Evolutionary conservation across 2,888 invertebrate genomes (phyloP), one percentile per base, ranked within the genome.

Genomic region (Apantesis nais): DNA sequence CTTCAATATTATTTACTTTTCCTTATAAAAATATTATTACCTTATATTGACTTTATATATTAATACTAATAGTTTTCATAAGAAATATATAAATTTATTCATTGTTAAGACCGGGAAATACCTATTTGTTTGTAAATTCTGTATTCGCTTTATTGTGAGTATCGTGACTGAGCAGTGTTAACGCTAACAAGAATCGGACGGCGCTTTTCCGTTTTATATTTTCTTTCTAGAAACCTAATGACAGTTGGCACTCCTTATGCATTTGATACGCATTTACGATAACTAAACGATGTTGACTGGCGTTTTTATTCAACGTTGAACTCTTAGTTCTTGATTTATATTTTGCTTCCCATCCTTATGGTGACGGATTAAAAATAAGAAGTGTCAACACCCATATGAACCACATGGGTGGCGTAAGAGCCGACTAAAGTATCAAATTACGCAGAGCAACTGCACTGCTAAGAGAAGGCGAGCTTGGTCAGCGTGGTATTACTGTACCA

Each of bases 151-250:
- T 22, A 22, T 48, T 48, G 22, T 48, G 48, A 66, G 39, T 81
- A 76, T 79, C 82, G 85, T 85, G 84, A 83, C 81, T 76, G 73
- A 64, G 69, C 70, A 74, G 66, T 69, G 76, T 78, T 80, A 78
- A 74, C 74, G 74, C 74, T 80, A 75, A 83, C 77, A 73, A 78
- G 74, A 78, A 75, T 78, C 74, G 76, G 78, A 81, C 76, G 78
- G 73, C 75, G 75, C 75, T 79, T 82, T 84, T 83, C 75, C 74
- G 74, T 76, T 83, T 73, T 11, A 73, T 77, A 78, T 83, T 85
- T 76, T 73, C 66, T 77, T 78, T 81, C 76, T 76, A 48, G 68
- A 78, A 83, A 77, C 74, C 74, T 83, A 81, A 84, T 76, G 75
- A 71, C 76, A 74, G 70, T 71, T 75, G 72, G 73, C 73, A 73